Evolutionary conservation across 2,113 vertebrate genomes (phyloP).

Genomic region (Sprattus sprattus): DNA sequence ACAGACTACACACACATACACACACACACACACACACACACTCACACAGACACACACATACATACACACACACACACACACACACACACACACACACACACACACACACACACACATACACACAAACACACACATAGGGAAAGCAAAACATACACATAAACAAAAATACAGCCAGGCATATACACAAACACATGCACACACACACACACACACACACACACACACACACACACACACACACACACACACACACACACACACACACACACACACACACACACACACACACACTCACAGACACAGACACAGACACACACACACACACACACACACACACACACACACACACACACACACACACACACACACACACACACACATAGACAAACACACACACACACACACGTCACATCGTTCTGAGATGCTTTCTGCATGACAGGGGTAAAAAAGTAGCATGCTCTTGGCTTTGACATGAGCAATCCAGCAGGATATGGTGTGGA

Average conservation of each 20-base stretch:
- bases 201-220: background rate
- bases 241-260: background rate
- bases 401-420: background rate
- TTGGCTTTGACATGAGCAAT: slow-evolving; percentile 7
- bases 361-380: background rate
- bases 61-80: background rate
- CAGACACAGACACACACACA: background rate
- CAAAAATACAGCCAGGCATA: background rate
- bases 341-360: background rate
- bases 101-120: background rate
- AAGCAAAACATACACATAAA: background rate
- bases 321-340: background rate
- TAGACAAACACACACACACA: background rate
- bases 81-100: background rate
- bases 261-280: background rate
- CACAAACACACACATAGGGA: background rate
- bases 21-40: slow-evolving; percentile 9
- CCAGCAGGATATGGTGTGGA: background rate
- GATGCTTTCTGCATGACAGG: background rate
- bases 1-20: background rate
- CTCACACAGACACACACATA: background rate
- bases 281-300: no score
- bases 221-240: background rate
- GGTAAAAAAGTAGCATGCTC: background rate
- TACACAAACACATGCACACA: background rate